A percentile compares a stretch with the other conserved stretches of the same genome.
phyloP scores from a whole-genome alignment of 2,888 invertebrate species.

The Eupithecia dodoneata region DNA sequence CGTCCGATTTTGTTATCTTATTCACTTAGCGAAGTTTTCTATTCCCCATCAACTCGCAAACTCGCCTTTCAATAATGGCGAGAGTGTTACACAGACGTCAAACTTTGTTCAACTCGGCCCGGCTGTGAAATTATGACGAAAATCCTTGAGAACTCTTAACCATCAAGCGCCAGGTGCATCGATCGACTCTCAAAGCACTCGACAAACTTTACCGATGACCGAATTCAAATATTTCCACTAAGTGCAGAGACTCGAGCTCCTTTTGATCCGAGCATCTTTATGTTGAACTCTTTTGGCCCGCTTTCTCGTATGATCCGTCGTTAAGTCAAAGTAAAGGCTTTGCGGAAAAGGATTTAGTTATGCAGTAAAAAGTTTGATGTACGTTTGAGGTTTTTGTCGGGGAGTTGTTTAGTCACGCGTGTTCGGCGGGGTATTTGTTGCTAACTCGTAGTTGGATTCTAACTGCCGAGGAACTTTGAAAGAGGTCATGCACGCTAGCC shows the following conservation, averaged over 20 bases:
- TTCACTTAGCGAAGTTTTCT: constrained; percentile 51
- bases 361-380: constrained; percentile 34
- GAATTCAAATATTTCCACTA: constrained; percentile 74
- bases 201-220: constrained; percentile 61
- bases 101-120: constrained; percentile 54
- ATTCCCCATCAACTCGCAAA: constrained; percentile 49
- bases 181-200: constrained; percentile 54
- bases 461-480: constrained; percentile 15
- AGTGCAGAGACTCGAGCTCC: constrained; percentile 60
- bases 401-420: constrained; percentile 20
- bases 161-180: constrained; percentile 56
- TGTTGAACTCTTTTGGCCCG: constrained; percentile 50
- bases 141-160: constrained; percentile 55
- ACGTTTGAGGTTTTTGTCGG: constrained; percentile 25
- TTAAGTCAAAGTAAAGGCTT: constrained; percentile 45
- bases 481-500: constrained; percentile 15
- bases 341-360: constrained; percentile 34
- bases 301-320: constrained; percentile 57
- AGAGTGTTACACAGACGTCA: constrained; percentile 57
- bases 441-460: constrained; percentile 9
- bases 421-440: constrained; percentile 11
- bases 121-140: constrained; percentile 58
- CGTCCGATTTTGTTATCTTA: constrained; percentile 49
- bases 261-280: constrained; percentile 64
- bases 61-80: constrained; percentile 53